Conservation (phyloP, 2,113 vertebrate species). For the Lepisosteus osseus region DNA sequence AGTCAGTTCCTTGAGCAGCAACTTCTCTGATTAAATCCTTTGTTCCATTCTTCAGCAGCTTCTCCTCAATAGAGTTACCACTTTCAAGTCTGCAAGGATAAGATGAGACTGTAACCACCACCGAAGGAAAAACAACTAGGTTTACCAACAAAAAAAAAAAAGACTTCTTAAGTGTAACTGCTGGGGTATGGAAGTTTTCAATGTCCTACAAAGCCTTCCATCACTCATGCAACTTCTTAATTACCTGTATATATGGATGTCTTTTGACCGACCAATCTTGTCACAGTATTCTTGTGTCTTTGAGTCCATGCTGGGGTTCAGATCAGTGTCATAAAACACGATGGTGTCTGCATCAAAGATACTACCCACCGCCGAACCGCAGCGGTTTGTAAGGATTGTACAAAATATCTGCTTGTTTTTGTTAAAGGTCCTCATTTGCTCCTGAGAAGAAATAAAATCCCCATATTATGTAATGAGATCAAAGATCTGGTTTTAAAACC, state of each 20-base stretch:
- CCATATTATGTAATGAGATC: too few relatives aligned
- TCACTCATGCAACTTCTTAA: background rate
- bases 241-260: constrained; percentile 93
- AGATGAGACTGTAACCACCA: background rate
- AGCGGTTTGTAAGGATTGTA: constrained; percentile 86
- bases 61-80: constrained; percentile 90
- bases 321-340: constrained; percentile 88
- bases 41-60: constrained; percentile 87
- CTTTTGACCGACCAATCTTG: constrained; percentile 86
- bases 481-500: too few relatives aligned
- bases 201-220: background rate
- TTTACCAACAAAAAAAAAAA: too few relatives aligned
- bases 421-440: constrained; percentile 83
- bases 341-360: constrained; percentile 86
- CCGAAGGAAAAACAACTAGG: too few relatives aligned
- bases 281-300: constrained; percentile 91
- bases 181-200: too few relatives aligned
- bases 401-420: constrained; percentile 83
- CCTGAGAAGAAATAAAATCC: constrained; percentile 49
- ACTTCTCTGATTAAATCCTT: constrained; percentile 92
- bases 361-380: constrained; percentile 77
- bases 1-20: constrained; percentile 88
- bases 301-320: constrained; percentile 87
- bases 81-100: constrained; percentile 74
- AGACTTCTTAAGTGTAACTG: too few relatives aligned